A percentile compares a stretch with the other conserved stretches of the same genome.
These are phyloP conservation scores for Drosophila trapezifrons DNA, from an alignment of 1,140 invertebrate genomes.

Conservation along the genomic window DNA sequence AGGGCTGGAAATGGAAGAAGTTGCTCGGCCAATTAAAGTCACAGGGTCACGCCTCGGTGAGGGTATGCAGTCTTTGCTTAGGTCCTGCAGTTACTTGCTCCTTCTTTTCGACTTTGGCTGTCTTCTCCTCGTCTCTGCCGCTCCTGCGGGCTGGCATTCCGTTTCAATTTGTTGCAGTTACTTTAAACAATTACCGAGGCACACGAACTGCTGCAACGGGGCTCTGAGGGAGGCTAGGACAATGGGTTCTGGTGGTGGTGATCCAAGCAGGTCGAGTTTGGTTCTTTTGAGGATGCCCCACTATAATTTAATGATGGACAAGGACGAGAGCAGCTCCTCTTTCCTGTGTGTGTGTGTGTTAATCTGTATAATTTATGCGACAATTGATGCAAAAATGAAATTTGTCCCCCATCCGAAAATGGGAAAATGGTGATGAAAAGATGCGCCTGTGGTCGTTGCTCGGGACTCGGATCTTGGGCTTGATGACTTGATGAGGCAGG, in stretches of 20 bases:
- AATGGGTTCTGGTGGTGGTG: slow-evolving; percentile 4
- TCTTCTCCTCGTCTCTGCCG: neutral
- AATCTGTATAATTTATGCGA: slow-evolving; percentile 80
- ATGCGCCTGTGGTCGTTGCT: slow-evolving; percentile 24
- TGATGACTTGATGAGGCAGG: slow-evolving; percentile 31
- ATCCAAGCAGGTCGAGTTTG: slow-evolving; percentile 23
- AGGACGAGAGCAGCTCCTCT: slow-evolving; percentile 7
- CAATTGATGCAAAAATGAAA: slow-evolving; percentile 76
- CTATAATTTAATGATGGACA: slow-evolving; percentile 64
- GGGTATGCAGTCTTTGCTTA: slow-evolving; percentile 20
- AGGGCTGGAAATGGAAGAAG: neutral
- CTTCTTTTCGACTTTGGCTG: slow-evolving; percentile 2
- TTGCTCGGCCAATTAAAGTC: slow-evolving; percentile 21
- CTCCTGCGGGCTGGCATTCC: slow-evolving; percentile 19
- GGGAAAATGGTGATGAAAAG: slow-evolving; percentile 3
- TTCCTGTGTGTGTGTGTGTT: slow-evolving; percentile 41
- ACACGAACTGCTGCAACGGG: slow-evolving; percentile 55
- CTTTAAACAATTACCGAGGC: slow-evolving; percentile 72
- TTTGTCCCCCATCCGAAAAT: slow-evolving; percentile 51
- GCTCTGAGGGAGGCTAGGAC: slow-evolving; percentile 6
- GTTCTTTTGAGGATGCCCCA: slow-evolving; percentile 30
- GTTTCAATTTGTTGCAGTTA: slow-evolving; percentile 70
- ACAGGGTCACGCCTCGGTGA: neutral
- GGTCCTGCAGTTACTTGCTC: neutral
- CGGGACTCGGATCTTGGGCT: neutral